These are phyloP conservation scores for Polydesmus complanatus DNA, from an alignment of 2,888 invertebrate genomes.

Conservation along the genomic window DNA sequence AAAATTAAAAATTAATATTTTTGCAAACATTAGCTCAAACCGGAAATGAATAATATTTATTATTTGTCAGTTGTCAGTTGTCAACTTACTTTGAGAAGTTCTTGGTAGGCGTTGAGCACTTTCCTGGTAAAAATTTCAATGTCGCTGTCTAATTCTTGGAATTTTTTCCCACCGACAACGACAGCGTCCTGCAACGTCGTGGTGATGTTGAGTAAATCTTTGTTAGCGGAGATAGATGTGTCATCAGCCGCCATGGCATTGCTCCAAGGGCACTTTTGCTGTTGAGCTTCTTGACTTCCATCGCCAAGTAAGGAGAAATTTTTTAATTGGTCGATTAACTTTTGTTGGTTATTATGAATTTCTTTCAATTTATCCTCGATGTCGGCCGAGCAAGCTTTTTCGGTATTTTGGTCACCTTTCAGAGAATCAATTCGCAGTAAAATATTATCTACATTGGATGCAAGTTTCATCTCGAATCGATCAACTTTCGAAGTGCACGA, in stretches of 20 bases:
- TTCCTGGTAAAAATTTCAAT: slow-evolving; percentile 27
- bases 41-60: too few species aligned
- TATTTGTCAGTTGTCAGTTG: too few species aligned
- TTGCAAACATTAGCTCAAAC: too few species aligned
- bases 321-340: background rate
- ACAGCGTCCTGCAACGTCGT: slow-evolving; percentile 13
- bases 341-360: background rate
- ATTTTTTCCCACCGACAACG: slow-evolving; percentile 17
- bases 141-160: slow-evolving; percentile 21
- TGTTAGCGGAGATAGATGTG: background rate
- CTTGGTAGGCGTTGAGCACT: slow-evolving; percentile 49
- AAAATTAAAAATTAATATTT: too few species aligned
- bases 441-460: background rate
- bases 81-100: slow-evolving; percentile 43
- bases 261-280: background rate
- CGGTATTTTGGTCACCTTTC: too few species aligned
- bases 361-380: background rate
- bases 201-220: slow-evolving; percentile 17
- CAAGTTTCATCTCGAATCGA: background rate
- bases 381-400: background rate
- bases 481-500: background rate
- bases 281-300: background rate
- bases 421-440: too few species aligned
- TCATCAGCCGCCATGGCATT: background rate
- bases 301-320: background rate